Percentiles rank a stretch among this genome's conserved stretches.
Evolutionary conservation across 2,797 vertebrate species (phyloP).

Genomic region (Artibeus jamaicensis): DNA sequence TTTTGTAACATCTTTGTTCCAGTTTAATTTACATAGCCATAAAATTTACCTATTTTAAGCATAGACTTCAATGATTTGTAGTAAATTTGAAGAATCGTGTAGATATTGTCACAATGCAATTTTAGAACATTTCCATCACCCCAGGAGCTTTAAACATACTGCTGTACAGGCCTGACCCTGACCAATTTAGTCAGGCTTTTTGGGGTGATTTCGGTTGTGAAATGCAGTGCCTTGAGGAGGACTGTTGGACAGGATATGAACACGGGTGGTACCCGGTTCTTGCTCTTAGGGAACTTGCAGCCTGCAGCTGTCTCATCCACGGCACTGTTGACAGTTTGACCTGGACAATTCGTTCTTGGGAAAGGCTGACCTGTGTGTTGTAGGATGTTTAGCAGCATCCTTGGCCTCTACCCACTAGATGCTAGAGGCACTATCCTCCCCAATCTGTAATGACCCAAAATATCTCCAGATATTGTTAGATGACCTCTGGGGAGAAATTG

Average conservation of each 20-base stretch:
- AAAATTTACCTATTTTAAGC: neutral
- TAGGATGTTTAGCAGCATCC: neutral
- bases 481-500: neutral
- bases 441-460: neutral
- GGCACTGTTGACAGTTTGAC: neutral
- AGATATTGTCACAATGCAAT: neutral
- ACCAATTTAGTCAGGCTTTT: neutral
- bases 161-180: neutral
- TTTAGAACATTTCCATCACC: neutral
- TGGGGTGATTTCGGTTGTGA: neutral
- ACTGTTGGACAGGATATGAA: neutral
- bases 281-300: neutral
- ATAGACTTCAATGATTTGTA: neutral
- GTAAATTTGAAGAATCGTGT: neutral
- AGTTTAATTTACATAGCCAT: neutral
- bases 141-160: neutral
- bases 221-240: neutral
- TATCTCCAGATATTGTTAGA: neutral
- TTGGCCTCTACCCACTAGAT: neutral
- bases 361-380: neutral
- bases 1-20: neutral
- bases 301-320: neutral
- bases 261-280: rapidly evolving
- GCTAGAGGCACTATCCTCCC: neutral
- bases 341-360: neutral